These are phyloP conservation scores for Rambutsinella grinnellia DNA, from an alignment of 2,888 invertebrate species.

Conservation along the genomic window DNA sequence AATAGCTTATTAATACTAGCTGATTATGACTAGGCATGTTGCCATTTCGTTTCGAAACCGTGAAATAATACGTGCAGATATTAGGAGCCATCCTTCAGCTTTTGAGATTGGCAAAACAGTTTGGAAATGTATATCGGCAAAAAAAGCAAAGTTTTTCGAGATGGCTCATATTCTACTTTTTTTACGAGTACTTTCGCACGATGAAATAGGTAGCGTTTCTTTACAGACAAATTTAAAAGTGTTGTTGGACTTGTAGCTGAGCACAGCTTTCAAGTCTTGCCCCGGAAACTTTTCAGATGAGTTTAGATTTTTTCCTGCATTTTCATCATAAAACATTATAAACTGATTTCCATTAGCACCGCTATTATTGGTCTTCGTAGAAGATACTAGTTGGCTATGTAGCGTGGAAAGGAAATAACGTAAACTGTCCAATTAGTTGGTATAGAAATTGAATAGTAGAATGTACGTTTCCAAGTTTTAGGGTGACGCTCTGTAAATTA, in stretches of 20 bases:
- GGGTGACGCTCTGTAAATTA: conserved; percentile 30
- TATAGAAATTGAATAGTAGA: neutral
- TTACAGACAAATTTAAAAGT: neutral
- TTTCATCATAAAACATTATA: neutral
- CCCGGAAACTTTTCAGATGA: neutral
- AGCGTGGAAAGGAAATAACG: neutral
- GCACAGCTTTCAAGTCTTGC: neutral
- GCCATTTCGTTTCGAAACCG: neutral
- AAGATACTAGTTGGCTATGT: too few species aligned
- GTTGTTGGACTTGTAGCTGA: neutral
- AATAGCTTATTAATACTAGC: neutral
- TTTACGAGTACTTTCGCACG: neutral
- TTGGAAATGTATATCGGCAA: neutral
- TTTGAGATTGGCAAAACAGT: neutral
- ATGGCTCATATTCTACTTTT: too few species aligned
- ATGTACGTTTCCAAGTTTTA: neutral
- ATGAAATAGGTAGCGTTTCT: neutral
- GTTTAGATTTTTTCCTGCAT: too few species aligned
- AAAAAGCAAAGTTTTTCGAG: neutral
- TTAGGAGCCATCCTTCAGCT: too few species aligned
- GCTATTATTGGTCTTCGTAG: neutral
- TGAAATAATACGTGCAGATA: neutral
- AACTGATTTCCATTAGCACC: neutral
- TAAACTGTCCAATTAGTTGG: neutral
- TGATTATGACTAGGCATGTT: neutral